Evolutionary conservation across 2,797 vertebrate genomes (phyloP).

Genomic region (Petrocephalus sullivani): DNA sequence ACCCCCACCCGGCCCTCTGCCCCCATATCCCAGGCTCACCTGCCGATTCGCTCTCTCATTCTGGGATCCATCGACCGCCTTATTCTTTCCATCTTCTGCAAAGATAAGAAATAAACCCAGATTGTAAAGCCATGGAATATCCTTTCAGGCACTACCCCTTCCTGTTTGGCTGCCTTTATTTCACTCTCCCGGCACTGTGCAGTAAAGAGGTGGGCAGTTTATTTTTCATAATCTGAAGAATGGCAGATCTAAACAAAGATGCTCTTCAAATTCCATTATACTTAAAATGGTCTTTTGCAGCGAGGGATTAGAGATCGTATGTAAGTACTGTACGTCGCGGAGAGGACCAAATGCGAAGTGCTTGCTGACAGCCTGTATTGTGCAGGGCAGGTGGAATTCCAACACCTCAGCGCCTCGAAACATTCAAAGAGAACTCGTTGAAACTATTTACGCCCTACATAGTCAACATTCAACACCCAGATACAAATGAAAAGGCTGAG

Average conservation of each 20-base stretch:
- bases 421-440: background rate
- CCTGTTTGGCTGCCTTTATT: constrained; percentile 43
- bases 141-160: constrained; percentile 45
- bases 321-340: constrained; percentile 38
- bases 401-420: constrained; percentile 27
- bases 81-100: constrained; percentile 45
- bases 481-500: constrained; percentile 37
- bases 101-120: constrained; percentile 46
- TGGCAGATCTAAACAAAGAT: constrained; percentile 52
- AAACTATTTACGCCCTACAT: constrained; percentile 25
- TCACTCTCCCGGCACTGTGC: constrained; percentile 28
- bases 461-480: constrained; percentile 29
- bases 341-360: constrained; percentile 29
- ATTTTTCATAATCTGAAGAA: constrained; percentile 46
- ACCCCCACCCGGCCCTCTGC: constrained; percentile 18
- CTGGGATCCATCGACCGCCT: constrained; percentile 27
- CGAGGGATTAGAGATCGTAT: constrained; percentile 44
- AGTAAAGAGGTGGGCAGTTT: constrained; percentile 49
- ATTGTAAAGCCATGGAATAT: constrained; percentile 46
- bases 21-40: constrained; percentile 31
- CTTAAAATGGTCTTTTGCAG: constrained; percentile 47
- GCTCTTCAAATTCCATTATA: constrained; percentile 50
- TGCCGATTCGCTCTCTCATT: constrained; percentile 27
- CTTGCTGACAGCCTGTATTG: constrained; percentile 33
- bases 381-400: constrained; percentile 26